phyloP scores from a whole-genome alignment of 2,888 invertebrate genomes.

The Rapana venosa region DNA sequence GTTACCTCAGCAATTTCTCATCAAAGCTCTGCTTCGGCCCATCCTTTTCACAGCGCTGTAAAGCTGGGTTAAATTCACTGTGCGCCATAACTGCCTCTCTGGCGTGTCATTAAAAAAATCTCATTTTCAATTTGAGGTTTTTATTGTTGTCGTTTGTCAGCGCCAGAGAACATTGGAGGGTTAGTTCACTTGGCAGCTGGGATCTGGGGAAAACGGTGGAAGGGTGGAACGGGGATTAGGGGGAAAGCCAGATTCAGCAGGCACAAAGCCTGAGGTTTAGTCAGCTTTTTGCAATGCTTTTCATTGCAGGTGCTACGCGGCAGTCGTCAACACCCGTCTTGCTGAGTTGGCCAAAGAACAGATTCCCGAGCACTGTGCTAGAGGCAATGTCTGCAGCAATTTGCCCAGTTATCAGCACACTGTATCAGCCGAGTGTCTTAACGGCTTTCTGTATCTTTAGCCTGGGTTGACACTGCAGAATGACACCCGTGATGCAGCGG shows the following conservation, averaged over 20 bases:
- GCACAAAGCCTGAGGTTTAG: no score
- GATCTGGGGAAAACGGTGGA: constrained; percentile 16
- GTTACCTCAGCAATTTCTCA: constrained; percentile 40
- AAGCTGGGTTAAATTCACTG: constrained; percentile 39
- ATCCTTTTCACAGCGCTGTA: constrained; percentile 35
- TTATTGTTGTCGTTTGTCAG: constrained; percentile 50
- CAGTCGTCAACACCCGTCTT: no score
- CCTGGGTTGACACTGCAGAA: no score
- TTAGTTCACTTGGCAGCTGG: background rate
- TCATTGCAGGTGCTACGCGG: no score
- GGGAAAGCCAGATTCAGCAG: constrained; percentile 6
- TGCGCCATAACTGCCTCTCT: constrained; percentile 41
- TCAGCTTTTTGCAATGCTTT: no score
- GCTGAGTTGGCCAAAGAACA: no score
- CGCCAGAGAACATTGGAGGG: background rate
- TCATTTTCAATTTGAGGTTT: constrained; percentile 50
- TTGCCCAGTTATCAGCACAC: no score
- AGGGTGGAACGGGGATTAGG: background rate
- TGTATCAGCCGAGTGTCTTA: no score
- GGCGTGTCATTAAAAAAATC: constrained; percentile 47
- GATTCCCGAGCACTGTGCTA: no score
- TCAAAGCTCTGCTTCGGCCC: constrained; percentile 42
- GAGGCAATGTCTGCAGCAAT: no score
- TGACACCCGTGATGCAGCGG: no score
- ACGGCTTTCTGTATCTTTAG: no score